phyloP scores from a whole-genome alignment of 2,888 invertebrate genomes.

The Conchocele bisecta region DNA sequence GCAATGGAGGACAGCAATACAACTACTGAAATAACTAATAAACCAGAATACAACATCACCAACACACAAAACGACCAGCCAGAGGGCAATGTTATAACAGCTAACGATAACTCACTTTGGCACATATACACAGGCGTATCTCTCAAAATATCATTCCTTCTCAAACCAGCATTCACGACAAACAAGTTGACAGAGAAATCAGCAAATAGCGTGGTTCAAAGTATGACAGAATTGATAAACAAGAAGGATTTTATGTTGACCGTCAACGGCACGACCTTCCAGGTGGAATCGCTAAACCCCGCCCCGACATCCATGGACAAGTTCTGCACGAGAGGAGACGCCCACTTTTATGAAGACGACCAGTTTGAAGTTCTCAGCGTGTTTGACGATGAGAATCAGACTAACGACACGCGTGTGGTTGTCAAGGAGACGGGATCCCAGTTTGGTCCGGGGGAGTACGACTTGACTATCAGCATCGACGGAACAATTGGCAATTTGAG shows the following conservation, averaged over 20 bases:
- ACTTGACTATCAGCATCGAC: slow-evolving; percentile 65
- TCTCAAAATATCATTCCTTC: slow-evolving; percentile 62
- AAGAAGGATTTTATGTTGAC: slow-evolving; percentile 63
- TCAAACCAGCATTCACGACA: slow-evolving; percentile 61
- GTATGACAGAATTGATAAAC: slow-evolving; percentile 58
- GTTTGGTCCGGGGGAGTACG: slow-evolving; percentile 67
- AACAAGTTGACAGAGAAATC: slow-evolving; percentile 48
- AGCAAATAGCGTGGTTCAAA: slow-evolving; percentile 56
- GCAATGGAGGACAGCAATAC: neutral
- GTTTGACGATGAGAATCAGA: slow-evolving; percentile 19
- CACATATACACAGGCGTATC: slow-evolving; percentile 9
- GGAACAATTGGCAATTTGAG: slow-evolving; percentile 62
- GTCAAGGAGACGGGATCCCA: slow-evolving; percentile 60
- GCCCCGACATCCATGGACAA: slow-evolving; percentile 36
- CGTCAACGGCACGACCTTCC: slow-evolving; percentile 70
- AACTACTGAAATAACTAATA: neutral
- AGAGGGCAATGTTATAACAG: neutral
- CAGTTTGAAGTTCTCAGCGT: slow-evolving; percentile 40
- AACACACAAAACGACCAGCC: neutral
- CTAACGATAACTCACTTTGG: neutral
- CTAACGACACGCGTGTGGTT: slow-evolving; percentile 51
- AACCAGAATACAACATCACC: neutral
- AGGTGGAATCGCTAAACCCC: slow-evolving; percentile 55
- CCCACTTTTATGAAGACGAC: slow-evolving; percentile 17
- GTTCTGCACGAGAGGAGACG: slow-evolving; percentile 57